phyloP scores from a whole-genome alignment of 2,888 invertebrate genomes.

The Dorcus hopei region DNA sequence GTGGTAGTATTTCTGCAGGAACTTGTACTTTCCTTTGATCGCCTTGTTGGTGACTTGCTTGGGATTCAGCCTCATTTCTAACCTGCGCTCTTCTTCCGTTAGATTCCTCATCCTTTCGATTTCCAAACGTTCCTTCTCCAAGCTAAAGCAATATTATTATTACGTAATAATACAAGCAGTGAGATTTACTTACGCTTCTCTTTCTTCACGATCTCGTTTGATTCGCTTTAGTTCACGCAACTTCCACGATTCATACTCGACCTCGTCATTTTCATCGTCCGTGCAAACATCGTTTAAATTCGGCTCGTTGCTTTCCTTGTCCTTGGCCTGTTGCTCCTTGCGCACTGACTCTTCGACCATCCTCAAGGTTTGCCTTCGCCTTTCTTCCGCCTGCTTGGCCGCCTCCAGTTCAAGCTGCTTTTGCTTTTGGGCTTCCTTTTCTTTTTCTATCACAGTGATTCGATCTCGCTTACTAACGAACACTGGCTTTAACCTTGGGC shows the following conservation, averaged over 20 bases:
- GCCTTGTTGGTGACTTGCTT: conserved; percentile 92
- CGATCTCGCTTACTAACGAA: conserved; percentile 92
- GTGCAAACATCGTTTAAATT: conserved; percentile 84
- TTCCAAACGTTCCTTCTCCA: conserved; percentile 83
- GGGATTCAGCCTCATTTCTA: conserved; percentile 86
- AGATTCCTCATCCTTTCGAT: conserved; percentile 88
- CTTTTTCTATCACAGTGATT: conserved; percentile 92
- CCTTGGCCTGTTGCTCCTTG: conserved; percentile 69
- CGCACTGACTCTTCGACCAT: conserved; percentile 87
- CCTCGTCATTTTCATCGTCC: conserved; percentile 93
- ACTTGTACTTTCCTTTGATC: conserved; percentile 97
- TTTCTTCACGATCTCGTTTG: conserved; percentile 93
- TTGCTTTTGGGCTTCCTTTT: conserved; percentile 80
- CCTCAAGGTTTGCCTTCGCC: conserved; percentile 81
- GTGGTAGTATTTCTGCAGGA: conserved; percentile 99
- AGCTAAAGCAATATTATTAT: conserved; percentile 51
- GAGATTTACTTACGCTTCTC: conserved; percentile 72
- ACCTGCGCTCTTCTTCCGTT: conserved; percentile 94
- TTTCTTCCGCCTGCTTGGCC: conserved; percentile 82
- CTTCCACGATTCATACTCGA: conserved; percentile 98
- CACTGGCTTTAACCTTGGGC: conserved; percentile 89
- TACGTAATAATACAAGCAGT: too few relatives aligned
- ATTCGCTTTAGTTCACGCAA: conserved; percentile 92
- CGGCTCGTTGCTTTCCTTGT: conserved; percentile 68
- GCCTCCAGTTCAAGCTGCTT: conserved; percentile 82